Base-by-base conservation (phyloP, 2,888 invertebrate genomes). In the Hedychridium roseum region DNA sequence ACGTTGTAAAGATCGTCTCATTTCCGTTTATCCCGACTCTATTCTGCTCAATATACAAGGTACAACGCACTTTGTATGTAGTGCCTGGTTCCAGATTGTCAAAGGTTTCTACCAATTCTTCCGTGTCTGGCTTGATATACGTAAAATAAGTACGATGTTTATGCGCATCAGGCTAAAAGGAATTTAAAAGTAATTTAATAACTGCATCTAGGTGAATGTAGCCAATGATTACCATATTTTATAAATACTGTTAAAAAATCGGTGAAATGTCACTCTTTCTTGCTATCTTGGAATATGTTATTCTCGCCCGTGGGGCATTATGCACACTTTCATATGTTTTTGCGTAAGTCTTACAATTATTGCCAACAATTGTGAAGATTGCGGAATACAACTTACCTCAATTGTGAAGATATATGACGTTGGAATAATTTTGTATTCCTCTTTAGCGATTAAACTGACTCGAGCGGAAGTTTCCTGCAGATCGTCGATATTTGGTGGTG, bases 381-480 rank as follows among this genome's bases (percentile, higher is more conserved):
- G n/a, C n/a, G n/a, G n/a, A n/a, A n/a, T n/a, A n/a, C n/a, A 14
- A 15, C 11, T 51, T 58, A 65, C 66, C 49, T 27, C 14, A 30
- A 62, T 17, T 11, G 18, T 6, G n/a, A 60, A 67, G 2, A 1
- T 2, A 17, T 65, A 43, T 12, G 0, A 9, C 1, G 42, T 39
- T 1, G 30, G 2, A 11, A 55, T 17, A 9, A 37, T 12, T 17
- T 52, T 46, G 12, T 64, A 62, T 9, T 57, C 54, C 1, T 54
- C 17, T 17, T 21, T 45, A 7, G 36, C 15, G 2, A 56, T 20
- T 4, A 60, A 27, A 17, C 1, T 34, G 6, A 44, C 39, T 11
- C 45, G 37, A 1, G 57, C 43, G 2, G 11, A 18, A 0, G 65
- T 66, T 4, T 48, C 46, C 11, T 55, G 50, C 21, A 50, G 23